These are phyloP conservation scores for Mycogona germanica DNA, from an alignment of 2,888 invertebrate genomes.

Conservation along the genomic window DNA sequence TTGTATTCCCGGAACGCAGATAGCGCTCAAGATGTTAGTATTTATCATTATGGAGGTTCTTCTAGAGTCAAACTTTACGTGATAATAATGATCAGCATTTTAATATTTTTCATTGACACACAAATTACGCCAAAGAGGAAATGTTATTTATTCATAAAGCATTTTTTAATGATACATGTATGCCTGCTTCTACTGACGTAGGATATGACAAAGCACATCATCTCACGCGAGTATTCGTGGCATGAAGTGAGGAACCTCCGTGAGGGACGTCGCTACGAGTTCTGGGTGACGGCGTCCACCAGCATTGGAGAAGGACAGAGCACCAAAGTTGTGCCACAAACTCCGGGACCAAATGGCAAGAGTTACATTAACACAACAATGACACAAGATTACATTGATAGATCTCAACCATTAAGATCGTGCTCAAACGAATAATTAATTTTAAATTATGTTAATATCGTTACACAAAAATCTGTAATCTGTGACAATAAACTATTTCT, in stretches of 20 bases:
- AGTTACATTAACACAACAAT: too few relatives aligned
- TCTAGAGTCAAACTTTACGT: too few relatives aligned
- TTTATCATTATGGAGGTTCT: not conserved
- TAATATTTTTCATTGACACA: not conserved
- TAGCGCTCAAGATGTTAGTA: conserved; percentile 15
- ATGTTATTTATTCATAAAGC: not conserved
- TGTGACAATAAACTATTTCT: too few relatives aligned
- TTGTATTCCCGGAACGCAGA: conserved; percentile 27
- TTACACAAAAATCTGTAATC: not conserved
- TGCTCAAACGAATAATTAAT: too few relatives aligned
- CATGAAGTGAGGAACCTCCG: conserved; percentile 26
- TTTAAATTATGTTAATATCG: too few relatives aligned
- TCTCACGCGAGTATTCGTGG: conserved; percentile 20
- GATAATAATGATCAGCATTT: too few relatives aligned
- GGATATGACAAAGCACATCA: conserved; percentile 20
- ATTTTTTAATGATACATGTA: not conserved
- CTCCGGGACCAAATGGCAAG: conserved; percentile 29
- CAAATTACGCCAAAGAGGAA: not conserved
- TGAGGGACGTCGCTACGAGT: conserved; percentile 28
- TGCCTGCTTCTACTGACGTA: not conserved
- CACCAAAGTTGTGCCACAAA: conserved; percentile 28
- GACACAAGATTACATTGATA: too few relatives aligned
- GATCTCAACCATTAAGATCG: too few relatives aligned
- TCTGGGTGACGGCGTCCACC: conserved; percentile 32
- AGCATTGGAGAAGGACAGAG: conserved; percentile 31